phyloP scores from a whole-genome alignment of 2,113 vertebrate species.

The Speoplatyrhinus poulsoni region DNA sequence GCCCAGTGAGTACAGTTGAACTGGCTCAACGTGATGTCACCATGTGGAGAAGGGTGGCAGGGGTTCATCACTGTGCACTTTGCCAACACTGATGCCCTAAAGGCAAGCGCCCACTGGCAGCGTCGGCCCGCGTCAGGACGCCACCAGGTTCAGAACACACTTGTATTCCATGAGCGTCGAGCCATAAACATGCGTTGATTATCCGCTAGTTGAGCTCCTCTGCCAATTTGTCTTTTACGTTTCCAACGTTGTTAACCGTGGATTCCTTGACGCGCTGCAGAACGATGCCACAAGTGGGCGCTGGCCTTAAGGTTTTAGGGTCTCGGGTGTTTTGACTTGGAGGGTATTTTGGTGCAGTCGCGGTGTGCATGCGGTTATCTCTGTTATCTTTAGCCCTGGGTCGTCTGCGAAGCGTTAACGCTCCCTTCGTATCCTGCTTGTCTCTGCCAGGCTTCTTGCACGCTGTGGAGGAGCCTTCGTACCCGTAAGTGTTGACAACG shows the following conservation, averaged over 20 bases:
- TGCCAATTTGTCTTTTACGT: too few relatives aligned
- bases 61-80: conserved; percentile 16
- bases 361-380: conserved; percentile 8
- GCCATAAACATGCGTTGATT: too few relatives aligned
- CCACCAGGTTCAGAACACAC: too few relatives aligned
- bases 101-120: too few relatives aligned
- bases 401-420: conserved; percentile 5
- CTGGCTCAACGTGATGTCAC: conserved; percentile 24
- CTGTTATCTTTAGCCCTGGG: conserved; percentile 1
- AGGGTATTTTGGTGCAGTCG: conserved; percentile 18
- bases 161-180: too few relatives aligned
- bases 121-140: too few relatives aligned
- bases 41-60: conserved; percentile 1
- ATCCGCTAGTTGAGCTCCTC: too few relatives aligned
- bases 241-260: too few relatives aligned
- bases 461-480: conserved; percentile 61
- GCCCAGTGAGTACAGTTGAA: conserved; percentile 50
- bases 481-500: conserved; percentile 64
- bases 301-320: not conserved
- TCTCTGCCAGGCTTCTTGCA: conserved; percentile 57
- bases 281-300: too few relatives aligned
- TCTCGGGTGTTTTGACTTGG: conserved; percentile 16
- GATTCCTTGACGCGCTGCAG: too few relatives aligned
- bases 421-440: not conserved
- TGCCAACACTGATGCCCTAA: conserved; percentile 2